These are phyloP conservation scores for Hylyphantes graminicola DNA, from an alignment of 1,140 invertebrate genomes.

Conservation along the genomic window DNA sequence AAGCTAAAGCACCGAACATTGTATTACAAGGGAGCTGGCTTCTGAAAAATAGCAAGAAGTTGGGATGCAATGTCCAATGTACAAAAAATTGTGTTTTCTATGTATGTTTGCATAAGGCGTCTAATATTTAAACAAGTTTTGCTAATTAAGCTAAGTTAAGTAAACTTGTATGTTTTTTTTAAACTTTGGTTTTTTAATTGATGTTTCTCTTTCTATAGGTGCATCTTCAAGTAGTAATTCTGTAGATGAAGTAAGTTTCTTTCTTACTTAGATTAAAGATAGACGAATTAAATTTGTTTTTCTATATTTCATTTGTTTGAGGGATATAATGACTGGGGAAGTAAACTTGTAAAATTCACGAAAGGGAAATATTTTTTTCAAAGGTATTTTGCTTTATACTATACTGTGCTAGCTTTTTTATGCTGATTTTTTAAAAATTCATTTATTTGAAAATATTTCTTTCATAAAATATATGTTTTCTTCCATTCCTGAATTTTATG, in stretches of 20 bases:
- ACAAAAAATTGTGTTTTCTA: too few relatives aligned
- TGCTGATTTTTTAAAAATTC: background rate
- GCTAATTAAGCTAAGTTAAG: too few relatives aligned
- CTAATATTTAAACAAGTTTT: too few relatives aligned
- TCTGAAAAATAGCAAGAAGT: too few relatives aligned
- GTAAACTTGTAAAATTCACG: background rate
- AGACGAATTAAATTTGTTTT: background rate
- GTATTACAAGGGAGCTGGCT: too few relatives aligned
- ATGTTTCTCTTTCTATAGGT: background rate
- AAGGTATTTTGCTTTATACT: background rate
- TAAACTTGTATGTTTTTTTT: too few relatives aligned
- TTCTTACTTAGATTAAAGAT: background rate
- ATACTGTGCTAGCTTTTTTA: background rate
- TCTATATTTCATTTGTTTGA: background rate
- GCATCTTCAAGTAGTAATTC: slow-evolving; percentile 52
- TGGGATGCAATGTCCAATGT: too few relatives aligned
- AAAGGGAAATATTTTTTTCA: background rate
- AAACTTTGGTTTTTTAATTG: too few relatives aligned
- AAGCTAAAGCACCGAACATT: too few relatives aligned
- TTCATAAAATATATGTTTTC: background rate
- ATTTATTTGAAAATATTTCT: background rate
- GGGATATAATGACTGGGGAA: background rate
- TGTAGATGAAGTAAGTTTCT: slow-evolving; percentile 45
- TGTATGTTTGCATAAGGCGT: too few relatives aligned
- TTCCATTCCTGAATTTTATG: background rate